These are phyloP conservation scores for Chymomyza caudatula DNA, from an alignment of 2,888 invertebrate species.

Conservation along the genomic window DNA sequence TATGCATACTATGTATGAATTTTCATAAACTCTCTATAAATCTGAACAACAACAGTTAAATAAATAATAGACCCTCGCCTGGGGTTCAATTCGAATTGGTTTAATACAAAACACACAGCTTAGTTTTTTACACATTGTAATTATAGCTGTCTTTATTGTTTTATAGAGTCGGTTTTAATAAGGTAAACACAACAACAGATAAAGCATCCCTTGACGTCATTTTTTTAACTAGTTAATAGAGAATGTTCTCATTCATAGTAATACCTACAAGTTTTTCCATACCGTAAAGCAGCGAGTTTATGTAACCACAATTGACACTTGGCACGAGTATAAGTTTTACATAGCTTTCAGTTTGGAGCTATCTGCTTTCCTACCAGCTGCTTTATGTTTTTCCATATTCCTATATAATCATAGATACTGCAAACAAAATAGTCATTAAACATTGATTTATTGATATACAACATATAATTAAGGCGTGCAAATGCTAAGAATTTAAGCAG, in stretches of 20 bases:
- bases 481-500: background rate
- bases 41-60: too few relatives aligned
- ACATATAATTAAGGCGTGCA: too few relatives aligned
- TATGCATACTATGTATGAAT: background rate
- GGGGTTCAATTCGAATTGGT: background rate
- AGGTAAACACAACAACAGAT: slow-evolving; percentile 6
- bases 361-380: background rate
- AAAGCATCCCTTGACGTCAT: slow-evolving; percentile 8
- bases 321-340: too few relatives aligned
- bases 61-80: too few relatives aligned
- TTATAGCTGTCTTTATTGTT: background rate
- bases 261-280: background rate
- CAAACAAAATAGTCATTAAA: background rate
- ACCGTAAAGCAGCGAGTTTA: background rate
- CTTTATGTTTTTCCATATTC: background rate
- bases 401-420: background rate
- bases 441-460: background rate
- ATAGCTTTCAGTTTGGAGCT: too few relatives aligned
- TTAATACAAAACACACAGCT: background rate
- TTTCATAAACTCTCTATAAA: too few relatives aligned
- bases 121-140: background rate
- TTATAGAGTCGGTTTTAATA: slow-evolving; percentile 13
- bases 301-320: background rate
- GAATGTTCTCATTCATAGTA: background rate
- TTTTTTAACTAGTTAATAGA: background rate